Percentiles rank a stretch among this genome's conserved stretches.
Evolutionary conservation across 2,113 vertebrate genomes (phyloP).

Genomic region (Sarotherodon lohbergeri): DNA sequence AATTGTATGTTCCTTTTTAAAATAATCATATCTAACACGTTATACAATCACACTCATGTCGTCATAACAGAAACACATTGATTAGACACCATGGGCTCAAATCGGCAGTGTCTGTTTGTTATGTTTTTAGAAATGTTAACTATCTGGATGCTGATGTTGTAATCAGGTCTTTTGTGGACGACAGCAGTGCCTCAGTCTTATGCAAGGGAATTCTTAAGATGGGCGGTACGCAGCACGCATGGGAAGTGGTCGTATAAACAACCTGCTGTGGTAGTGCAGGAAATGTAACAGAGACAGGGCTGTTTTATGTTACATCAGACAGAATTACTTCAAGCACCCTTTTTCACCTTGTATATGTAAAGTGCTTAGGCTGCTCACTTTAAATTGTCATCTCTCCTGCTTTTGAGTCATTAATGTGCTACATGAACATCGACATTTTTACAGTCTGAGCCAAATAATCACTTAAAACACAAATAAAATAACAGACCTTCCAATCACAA

Average conservation of each 20-base stretch:
- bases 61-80: background rate
- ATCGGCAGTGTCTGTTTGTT: background rate
- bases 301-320: background rate
- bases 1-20: background rate
- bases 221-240: background rate
- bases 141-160: background rate
- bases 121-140: background rate
- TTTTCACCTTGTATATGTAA: background rate
- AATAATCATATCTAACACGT: background rate
- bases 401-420: background rate
- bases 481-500: background rate
- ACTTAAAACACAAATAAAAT: background rate
- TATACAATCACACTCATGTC: background rate
- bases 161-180: background rate
- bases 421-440: background rate
- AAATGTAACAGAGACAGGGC: background rate
- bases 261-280: background rate
- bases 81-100: background rate
- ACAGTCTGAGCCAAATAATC: background rate
- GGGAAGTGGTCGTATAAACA: slow-evolving; percentile 21
- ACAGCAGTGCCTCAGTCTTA: background rate
- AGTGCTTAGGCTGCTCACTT: background rate
- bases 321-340: background rate
- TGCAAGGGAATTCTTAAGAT: background rate
- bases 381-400: background rate